A percentile compares a stretch with the other conserved stretches of the same genome.
Evolutionary conservation across 2,797 vertebrate genomes (phyloP).

Genomic region (Bryconaethiops microstoma): DNA sequence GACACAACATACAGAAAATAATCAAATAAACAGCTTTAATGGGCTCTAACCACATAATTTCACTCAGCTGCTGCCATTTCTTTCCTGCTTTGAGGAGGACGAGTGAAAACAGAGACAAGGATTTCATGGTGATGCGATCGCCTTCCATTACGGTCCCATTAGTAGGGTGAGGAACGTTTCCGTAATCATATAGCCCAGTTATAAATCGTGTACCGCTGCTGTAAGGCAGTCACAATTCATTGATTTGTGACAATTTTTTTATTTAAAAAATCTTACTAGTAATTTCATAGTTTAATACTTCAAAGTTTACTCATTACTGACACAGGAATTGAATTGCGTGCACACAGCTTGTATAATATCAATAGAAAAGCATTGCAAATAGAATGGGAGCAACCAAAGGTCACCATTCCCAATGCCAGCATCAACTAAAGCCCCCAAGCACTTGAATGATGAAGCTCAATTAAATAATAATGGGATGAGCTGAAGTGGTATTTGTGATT

Average conservation of each 20-base stretch:
- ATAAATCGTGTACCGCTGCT: too few species aligned
- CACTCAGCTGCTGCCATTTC: constrained; percentile 35
- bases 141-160: constrained; percentile 48
- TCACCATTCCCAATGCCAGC: too few species aligned
- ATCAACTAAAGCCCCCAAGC: too few species aligned
- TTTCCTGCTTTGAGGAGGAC: constrained; percentile 24
- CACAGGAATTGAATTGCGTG: background rate
- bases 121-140: constrained; percentile 34
- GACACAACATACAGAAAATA: constrained; percentile 38
- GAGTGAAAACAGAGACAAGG: constrained; percentile 24
- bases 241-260: too few species aligned
- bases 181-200: background rate
- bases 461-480: too few species aligned
- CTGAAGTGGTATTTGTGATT: background rate
- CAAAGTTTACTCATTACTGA: too few species aligned
- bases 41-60: constrained; percentile 46
- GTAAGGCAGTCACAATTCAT: too few species aligned
- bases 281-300: too few species aligned
- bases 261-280: too few species aligned
- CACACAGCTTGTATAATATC: too few species aligned
- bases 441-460: background rate
- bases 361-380: too few species aligned
- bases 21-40: constrained; percentile 51
- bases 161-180: constrained; percentile 35
- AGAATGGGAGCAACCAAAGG: background rate